Evolutionary conservation across 1,140 invertebrate genomes (phyloP).

Genomic region (Pseudomyrmex sp.): DNA sequence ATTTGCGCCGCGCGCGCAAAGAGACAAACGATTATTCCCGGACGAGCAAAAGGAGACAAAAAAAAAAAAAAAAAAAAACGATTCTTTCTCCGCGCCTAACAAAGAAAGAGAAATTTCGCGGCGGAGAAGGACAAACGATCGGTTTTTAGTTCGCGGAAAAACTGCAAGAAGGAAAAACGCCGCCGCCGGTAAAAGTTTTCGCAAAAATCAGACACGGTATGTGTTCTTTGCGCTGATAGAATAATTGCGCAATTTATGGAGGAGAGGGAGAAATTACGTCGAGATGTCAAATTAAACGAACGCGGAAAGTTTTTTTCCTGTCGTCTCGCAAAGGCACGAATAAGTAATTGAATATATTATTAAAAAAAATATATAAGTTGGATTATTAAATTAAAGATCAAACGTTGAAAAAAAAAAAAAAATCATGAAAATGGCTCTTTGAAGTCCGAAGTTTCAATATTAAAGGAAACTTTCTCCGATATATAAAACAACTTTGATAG

Average conservation of each 20-base stretch:
- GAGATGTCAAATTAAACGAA: no score
- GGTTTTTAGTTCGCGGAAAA: constrained; percentile 32
- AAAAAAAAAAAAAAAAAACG: neutral
- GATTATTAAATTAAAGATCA: neutral
- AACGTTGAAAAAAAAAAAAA: neutral
- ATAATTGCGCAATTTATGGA: neutral
- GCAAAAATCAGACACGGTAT: constrained; percentile 13
- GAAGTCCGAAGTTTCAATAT: neutral
- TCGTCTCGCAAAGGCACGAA: no score
- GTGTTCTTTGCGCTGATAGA: constrained; percentile 24
- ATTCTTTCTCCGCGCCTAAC: constrained; percentile 5
- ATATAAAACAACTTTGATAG: neutral
- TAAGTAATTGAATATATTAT: no score
- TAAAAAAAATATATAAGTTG: neutral
- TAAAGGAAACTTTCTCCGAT: neutral
- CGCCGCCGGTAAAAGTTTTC: neutral
- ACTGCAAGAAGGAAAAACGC: neutral
- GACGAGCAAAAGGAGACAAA: neutral
- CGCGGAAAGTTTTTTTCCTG: no score
- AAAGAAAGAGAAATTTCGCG: constrained; percentile 19
- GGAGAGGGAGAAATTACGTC: neutral
- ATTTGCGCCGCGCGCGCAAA: constrained; percentile 15
- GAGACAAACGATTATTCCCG: constrained; percentile 32
- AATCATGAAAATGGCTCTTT: neutral
- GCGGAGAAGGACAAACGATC: constrained; percentile 38